phyloP scores from a whole-genome alignment of 2,113 vertebrate genomes.

The Oreochromis niloticus region DNA sequence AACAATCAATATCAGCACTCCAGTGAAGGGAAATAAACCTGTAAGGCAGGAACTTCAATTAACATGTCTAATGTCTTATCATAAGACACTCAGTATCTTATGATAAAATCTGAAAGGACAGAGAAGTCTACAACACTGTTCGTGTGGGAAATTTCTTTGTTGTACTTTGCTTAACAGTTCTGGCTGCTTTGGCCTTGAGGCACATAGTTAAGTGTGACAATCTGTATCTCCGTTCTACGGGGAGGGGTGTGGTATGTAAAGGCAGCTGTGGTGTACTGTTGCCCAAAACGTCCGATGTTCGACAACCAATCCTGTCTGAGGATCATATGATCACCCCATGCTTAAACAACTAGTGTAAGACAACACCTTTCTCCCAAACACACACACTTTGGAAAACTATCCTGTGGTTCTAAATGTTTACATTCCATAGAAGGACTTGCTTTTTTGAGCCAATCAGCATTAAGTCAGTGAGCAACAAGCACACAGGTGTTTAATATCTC shows the following conservation, averaged over 20 bases:
- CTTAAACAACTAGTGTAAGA: background rate
- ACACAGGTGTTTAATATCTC: constrained; percentile 9
- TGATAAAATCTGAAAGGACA: background rate
- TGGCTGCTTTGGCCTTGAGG: background rate
- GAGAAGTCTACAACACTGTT: background rate
- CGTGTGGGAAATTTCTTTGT: background rate
- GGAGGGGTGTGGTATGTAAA: background rate
- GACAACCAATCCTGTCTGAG: constrained; percentile 47
- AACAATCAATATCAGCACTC: background rate
- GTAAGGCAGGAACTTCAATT: background rate
- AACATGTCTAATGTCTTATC: background rate
- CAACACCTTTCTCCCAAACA: background rate
- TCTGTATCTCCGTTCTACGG: background rate
- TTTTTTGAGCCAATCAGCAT: constrained; percentile 26
- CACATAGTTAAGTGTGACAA: background rate
- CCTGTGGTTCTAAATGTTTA: constrained; percentile 11
- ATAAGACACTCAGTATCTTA: background rate
- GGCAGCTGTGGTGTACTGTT: background rate
- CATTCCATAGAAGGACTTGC: constrained; percentile 25
- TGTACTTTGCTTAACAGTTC: background rate
- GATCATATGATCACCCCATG: constrained; percentile 19
- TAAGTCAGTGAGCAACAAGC: background rate
- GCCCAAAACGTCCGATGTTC: constrained; percentile 10
- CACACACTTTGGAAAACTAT: background rate
- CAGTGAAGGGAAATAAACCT: background rate